phyloP scores from a whole-genome alignment of 2,113 vertebrate species.

The Solea senegalensis region DNA sequence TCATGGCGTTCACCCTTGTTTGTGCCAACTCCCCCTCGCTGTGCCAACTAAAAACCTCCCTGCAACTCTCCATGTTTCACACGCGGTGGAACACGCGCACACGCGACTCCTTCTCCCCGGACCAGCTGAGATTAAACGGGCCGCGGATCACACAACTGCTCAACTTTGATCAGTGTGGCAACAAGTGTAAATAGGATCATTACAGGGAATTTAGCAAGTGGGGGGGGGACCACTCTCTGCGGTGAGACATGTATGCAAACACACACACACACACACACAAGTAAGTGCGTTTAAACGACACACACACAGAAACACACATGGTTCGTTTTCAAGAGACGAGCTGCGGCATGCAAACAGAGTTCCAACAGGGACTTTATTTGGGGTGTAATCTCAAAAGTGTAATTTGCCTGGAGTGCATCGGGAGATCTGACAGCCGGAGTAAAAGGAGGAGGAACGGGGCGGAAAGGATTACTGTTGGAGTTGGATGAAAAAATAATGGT shows the following conservation, averaged over 20 bases:
- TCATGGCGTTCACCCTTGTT: slow-evolving; percentile 59
- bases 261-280: too few species aligned
- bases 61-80: slow-evolving; percentile 35
- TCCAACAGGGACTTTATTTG: slow-evolving; percentile 74
- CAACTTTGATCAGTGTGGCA: slow-evolving; percentile 82
- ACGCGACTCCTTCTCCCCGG: slow-evolving; percentile 12
- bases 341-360: slow-evolving; percentile 49
- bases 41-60: slow-evolving; percentile 66
- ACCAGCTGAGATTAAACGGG: slow-evolving; percentile 73
- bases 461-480: slow-evolving; percentile 54
- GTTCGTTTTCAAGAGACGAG: slow-evolving; percentile 38
- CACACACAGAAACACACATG: slow-evolving; percentile 22
- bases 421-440: slow-evolving; percentile 66
- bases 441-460: slow-evolving; percentile 40
- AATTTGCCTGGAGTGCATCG: slow-evolving; percentile 75
- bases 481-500: slow-evolving; percentile 1
- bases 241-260: slow-evolving; percentile 66
- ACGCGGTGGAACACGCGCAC: slow-evolving; percentile 17
- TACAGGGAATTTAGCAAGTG: slow-evolving; percentile 75
- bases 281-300: too few species aligned
- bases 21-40: slow-evolving; percentile 68
- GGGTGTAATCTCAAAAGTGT: slow-evolving; percentile 79
- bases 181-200: slow-evolving; percentile 81
- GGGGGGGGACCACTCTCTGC: slow-evolving; percentile 56
- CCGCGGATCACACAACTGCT: slow-evolving; percentile 65